Percentiles rank a stretch among this genome's conserved stretches.
Conservation (phyloP, 2,888 invertebrate genomes). For the Rhagophthalmus giganteus region DNA sequence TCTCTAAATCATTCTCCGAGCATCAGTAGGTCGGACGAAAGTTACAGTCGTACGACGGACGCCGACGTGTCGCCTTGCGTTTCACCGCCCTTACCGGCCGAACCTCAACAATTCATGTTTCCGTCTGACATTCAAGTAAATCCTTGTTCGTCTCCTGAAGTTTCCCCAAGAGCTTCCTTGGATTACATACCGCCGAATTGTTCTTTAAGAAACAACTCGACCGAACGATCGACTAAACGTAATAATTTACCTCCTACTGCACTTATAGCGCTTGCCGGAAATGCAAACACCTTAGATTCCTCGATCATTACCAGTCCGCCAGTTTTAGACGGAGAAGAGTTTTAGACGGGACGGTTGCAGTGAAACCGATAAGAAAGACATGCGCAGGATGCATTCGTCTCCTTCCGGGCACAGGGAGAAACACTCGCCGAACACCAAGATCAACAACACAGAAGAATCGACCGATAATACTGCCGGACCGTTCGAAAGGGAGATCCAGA, state of each 20-base stretch:
- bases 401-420: constrained; percentile 58
- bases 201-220: constrained; percentile 51
- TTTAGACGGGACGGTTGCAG: constrained; percentile 66
- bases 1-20: constrained; percentile 80
- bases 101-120: constrained; percentile 64
- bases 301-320: constrained; percentile 58
- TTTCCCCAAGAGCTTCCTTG: constrained; percentile 56
- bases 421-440: constrained; percentile 55
- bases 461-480: constrained; percentile 61
- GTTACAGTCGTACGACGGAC: constrained; percentile 79
- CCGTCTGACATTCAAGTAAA: constrained; percentile 64
- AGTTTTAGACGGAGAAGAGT: constrained; percentile 64
- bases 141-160: constrained; percentile 54
- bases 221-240: constrained; percentile 38
- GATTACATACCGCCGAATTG: constrained; percentile 59
- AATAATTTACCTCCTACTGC: constrained; percentile 62
- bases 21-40: constrained; percentile 83
- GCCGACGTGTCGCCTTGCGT: constrained; percentile 64
- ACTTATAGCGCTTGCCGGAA: constrained; percentile 57
- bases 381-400: constrained; percentile 58
- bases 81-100: constrained; percentile 53
- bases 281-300: constrained; percentile 57
- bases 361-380: constrained; percentile 69
- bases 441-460: constrained; percentile 60
- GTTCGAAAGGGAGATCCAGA: constrained; percentile 79